phyloP scores from a whole-genome alignment of 2,113 vertebrate species.

The Montifringilla adamsi region DNA sequence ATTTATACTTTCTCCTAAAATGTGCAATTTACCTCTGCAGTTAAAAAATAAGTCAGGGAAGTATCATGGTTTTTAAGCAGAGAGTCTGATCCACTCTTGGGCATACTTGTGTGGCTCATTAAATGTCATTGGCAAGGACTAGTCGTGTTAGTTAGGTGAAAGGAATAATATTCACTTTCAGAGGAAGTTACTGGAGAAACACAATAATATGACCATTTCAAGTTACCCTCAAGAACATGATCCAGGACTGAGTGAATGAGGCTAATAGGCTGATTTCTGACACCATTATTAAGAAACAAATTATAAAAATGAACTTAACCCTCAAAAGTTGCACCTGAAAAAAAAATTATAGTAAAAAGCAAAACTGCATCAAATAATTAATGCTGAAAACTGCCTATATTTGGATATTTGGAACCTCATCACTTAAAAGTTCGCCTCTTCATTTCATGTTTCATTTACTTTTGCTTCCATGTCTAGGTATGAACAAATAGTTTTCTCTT shows the following conservation, averaged over 20 bases:
- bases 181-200: slow-evolving; percentile 5
- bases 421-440: neutral
- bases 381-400: slow-evolving; percentile 15
- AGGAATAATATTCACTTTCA: neutral
- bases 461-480: slow-evolving; percentile 39
- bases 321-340: slow-evolving; percentile 47
- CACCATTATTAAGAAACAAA: neutral
- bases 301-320: neutral
- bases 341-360: neutral
- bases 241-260: neutral
- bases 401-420: neutral
- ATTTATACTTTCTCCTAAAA: neutral
- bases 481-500: slow-evolving; percentile 30
- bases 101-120: slow-evolving; percentile 3
- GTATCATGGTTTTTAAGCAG: neutral
- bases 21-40: neutral
- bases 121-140: slow-evolving; percentile 24
- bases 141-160: neutral
- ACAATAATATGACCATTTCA: neutral
- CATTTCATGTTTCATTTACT: neutral
- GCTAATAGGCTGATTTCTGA: neutral
- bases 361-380: neutral
- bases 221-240: neutral
- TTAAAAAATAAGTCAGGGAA: neutral
- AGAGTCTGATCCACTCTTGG: neutral